Evolutionary conservation across 2,888 invertebrate species (phyloP).

Genomic region (Agrotis clavis): DNA sequence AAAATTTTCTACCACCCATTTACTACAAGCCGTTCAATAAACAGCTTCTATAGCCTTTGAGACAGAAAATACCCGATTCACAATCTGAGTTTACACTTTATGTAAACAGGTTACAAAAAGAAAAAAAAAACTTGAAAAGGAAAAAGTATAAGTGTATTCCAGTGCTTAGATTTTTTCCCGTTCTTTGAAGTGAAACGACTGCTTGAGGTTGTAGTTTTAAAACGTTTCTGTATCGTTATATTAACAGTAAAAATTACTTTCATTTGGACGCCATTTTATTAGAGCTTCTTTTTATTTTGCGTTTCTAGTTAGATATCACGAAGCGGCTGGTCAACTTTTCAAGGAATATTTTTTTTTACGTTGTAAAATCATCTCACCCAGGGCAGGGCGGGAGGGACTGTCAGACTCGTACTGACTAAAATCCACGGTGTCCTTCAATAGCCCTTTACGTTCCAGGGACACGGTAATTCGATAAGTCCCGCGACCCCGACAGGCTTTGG

Average conservation of each 20-base stretch:
- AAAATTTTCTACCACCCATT: neutral
- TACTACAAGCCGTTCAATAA: neutral
- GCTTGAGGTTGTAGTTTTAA: slow-evolving; percentile 1
- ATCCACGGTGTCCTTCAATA: no score
- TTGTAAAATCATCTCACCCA: no score
- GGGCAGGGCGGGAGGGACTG: no score
- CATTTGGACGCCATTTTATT: neutral
- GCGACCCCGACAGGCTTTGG: no score
- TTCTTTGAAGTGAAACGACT: slow-evolving; percentile 25
- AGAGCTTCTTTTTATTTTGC: neutral
- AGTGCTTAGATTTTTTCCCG: slow-evolving; percentile 17
- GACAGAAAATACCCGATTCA: slow-evolving; percentile 36
- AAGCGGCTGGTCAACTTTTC: no score
- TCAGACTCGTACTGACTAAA: no score
- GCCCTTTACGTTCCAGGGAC: no score
- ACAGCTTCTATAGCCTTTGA: neutral
- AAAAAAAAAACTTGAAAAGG: slow-evolving; percentile 10
- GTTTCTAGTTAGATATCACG: no score
- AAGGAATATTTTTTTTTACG: no score
- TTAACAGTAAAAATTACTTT: slow-evolving; percentile 28
- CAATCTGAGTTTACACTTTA: slow-evolving; percentile 43
- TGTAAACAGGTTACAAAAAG: slow-evolving; percentile 36
- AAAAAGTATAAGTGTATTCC: slow-evolving; percentile 18
- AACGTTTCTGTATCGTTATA: slow-evolving; percentile 23
- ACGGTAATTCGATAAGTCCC: no score